Percentiles rank a stretch among this genome's conserved stretches.
Evolutionary conservation across 2,888 invertebrate genomes (phyloP).

Genomic region (Anorthoa munda): DNA sequence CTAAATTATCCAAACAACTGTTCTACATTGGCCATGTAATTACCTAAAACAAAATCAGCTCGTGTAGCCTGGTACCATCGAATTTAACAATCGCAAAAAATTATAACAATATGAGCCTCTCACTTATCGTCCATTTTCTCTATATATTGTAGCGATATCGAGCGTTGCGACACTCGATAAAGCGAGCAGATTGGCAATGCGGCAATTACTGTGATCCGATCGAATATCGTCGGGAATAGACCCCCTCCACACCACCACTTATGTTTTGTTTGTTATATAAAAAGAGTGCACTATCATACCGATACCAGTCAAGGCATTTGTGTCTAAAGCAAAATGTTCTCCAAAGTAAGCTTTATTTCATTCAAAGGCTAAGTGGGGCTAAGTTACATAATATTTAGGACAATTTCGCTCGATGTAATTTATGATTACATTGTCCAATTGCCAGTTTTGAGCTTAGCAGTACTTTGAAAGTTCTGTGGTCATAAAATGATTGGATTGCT

Average conservation of each 20-base stretch:
- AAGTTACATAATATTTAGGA: conserved; percentile 74
- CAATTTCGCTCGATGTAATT: conserved; percentile 69
- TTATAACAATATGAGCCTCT: conserved; percentile 80
- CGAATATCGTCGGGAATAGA: conserved; percentile 88
- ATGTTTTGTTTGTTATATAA: conserved; percentile 90
- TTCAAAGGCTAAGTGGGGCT: conserved; percentile 65
- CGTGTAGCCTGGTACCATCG: conserved; percentile 19
- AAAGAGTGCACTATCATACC: conserved; percentile 86
- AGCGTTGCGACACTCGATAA: conserved; percentile 85
- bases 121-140: conserved; percentile 82
- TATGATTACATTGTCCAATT: conserved; percentile 67
- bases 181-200: conserved; percentile 88
- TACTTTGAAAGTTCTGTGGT: conserved; percentile 43
- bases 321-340: conserved; percentile 88
- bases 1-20: conserved; percentile 2
- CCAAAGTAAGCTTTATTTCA: conserved; percentile 85
- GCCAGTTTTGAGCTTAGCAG: conserved; percentile 51
- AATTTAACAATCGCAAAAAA: conserved; percentile 64
- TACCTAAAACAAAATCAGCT: conserved; percentile 35
- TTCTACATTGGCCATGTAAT: conserved; percentile 25
- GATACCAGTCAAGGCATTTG: conserved; percentile 87
- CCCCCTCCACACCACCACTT: conserved; percentile 82
- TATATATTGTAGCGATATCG: conserved; percentile 83
- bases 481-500: conserved; percentile 10
- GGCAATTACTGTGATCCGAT: conserved; percentile 89